phyloP scores from a whole-genome alignment of 1,140 invertebrate species.

The Teleopsis dalmanni region DNA sequence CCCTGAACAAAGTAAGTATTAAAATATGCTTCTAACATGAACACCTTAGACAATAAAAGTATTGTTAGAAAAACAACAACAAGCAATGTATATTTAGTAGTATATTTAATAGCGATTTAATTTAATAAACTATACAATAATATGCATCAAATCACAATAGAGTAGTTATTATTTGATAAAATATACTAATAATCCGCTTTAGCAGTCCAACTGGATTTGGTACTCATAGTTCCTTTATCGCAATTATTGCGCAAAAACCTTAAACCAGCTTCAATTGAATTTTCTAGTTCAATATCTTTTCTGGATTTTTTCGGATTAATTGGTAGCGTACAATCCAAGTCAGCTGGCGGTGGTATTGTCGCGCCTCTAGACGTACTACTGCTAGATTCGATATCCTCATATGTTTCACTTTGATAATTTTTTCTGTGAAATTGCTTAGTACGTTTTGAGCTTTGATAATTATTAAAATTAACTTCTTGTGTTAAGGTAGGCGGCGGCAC shows the following conservation, averaged over 20 bases:
- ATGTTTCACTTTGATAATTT: constrained; percentile 15
- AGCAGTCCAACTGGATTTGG: constrained; percentile 35
- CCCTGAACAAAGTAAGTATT: no score
- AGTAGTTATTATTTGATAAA: not conserved
- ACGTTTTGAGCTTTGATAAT: constrained; percentile 24
- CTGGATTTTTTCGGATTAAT: constrained; percentile 19
- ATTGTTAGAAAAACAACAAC: no score
- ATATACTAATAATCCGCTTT: constrained; percentile 37
- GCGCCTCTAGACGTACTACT: constrained; percentile 25
- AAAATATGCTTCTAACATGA: no score
- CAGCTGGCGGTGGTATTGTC: constrained; percentile 57
- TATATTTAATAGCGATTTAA: no score
- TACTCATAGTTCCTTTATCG: constrained; percentile 45
- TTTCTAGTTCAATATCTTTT: constrained; percentile 46
- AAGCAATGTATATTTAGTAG: no score
- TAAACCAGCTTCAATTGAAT: constrained; percentile 60
- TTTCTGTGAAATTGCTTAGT: constrained; percentile 26
- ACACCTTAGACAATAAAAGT: no score
- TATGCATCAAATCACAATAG: not conserved
- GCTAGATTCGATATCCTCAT: not conserved
- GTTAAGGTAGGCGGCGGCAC: constrained; percentile 9
- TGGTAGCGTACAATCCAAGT: constrained; percentile 49
- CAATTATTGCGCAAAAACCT: constrained; percentile 57
- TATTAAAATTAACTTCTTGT: constrained; percentile 18
- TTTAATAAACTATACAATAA: no score